Evolutionary conservation across 2,888 invertebrate genomes (phyloP).

Genomic region (Drosophila kanekoi): DNA sequence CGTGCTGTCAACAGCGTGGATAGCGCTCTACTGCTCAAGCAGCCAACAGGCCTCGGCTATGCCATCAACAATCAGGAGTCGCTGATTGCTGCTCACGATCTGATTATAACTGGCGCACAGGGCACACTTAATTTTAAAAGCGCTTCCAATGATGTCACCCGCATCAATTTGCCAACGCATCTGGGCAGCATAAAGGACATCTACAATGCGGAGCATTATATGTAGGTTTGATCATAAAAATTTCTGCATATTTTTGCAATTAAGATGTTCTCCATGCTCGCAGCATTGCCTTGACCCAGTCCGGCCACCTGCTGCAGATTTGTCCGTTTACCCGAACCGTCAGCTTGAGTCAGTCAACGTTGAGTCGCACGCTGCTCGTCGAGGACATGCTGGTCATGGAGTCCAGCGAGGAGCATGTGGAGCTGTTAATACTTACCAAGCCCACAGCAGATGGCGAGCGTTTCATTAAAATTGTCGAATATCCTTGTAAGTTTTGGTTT

Average conservation of each 20-base stretch:
- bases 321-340: constrained; percentile 81
- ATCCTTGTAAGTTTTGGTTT: constrained; percentile 78
- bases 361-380: constrained; percentile 57
- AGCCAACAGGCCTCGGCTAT: constrained; percentile 27
- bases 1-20: constrained; percentile 58
- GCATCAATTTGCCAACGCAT: constrained; percentile 66
- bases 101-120: constrained; percentile 64
- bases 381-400: constrained; percentile 83
- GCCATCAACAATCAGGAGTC: constrained; percentile 57
- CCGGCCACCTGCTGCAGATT: constrained; percentile 82
- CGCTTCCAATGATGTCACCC: constrained; percentile 51
- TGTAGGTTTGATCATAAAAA: constrained; percentile 64
- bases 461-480: constrained; percentile 82
- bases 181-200: constrained; percentile 79
- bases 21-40: constrained; percentile 50
- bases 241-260: no score
- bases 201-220: constrained; percentile 79
- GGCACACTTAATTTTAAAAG: constrained; percentile 65
- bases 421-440: constrained; percentile 82
- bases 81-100: constrained; percentile 10
- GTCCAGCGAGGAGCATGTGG: constrained; percentile 80
- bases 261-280: neutral
- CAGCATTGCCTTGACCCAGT: constrained; percentile 80
- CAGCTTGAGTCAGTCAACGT: constrained; percentile 41
- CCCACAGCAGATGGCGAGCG: constrained; percentile 53